phyloP scores from a whole-genome alignment of 2,113 vertebrate genomes.

The Gobio gobio region DNA sequence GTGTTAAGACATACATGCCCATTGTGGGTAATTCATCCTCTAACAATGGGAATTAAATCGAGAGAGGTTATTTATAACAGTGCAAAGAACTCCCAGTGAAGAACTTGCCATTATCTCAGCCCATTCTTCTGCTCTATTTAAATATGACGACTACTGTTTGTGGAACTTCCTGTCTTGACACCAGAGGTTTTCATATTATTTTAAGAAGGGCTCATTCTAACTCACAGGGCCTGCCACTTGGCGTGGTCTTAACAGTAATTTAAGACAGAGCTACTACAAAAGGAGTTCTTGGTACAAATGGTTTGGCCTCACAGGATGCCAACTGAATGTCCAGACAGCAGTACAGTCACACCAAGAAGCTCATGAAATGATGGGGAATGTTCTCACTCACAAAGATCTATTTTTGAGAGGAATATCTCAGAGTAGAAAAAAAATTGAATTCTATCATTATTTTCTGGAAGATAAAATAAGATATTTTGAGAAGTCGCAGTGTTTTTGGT shows the following conservation, averaged over 20 bases:
- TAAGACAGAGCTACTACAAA: background rate
- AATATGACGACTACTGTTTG: background rate
- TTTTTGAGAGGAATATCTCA: background rate
- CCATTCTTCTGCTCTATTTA: slow-evolving; percentile 7
- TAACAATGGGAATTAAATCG: slow-evolving; percentile 54
- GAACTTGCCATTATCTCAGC: slow-evolving; percentile 8
- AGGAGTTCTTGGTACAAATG: background rate
- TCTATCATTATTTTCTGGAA: background rate
- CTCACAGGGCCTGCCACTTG: background rate
- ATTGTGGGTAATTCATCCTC: slow-evolving; percentile 63
- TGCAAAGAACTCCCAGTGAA: slow-evolving; percentile 6
- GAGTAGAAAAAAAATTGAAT: too few species aligned
- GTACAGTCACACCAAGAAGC: too few species aligned
- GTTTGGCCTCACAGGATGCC: too few species aligned
- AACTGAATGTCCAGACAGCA: too few species aligned
- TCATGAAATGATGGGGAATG: background rate
- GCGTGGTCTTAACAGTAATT: background rate
- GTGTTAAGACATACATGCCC: slow-evolving; percentile 58
- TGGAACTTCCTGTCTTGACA: slow-evolving; percentile 40
- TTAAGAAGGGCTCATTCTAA: background rate
- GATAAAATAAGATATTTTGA: background rate
- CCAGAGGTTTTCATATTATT: slow-evolving; percentile 41
- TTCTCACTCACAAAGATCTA: background rate
- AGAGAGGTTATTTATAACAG: slow-evolving; percentile 65
- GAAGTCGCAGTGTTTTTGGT: background rate